Evolutionary conservation across 2,797 vertebrate species (phyloP).

Genomic region (Pipistrellus pygmaeus): DNA sequence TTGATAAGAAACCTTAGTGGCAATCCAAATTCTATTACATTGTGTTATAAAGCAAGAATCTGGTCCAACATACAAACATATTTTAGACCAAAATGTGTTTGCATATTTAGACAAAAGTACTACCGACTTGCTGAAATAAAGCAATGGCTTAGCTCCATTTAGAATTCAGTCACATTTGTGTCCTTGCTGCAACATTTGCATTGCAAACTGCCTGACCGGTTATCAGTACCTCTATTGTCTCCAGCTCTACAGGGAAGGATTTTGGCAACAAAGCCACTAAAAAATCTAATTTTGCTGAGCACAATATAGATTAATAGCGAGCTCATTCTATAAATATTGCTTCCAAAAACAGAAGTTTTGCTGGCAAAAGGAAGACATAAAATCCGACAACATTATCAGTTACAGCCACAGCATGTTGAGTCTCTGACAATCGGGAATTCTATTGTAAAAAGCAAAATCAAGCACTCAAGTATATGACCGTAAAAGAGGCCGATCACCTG

Average conservation of each 20-base stretch:
- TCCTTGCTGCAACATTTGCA: constrained; percentile 55
- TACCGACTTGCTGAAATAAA: constrained; percentile 37
- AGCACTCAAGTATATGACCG: background rate
- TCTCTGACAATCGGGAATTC: background rate
- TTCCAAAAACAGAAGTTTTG: constrained; percentile 71
- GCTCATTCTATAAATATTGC: constrained; percentile 68
- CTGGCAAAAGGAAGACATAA: constrained; percentile 60
- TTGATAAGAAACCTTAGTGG: constrained; percentile 19
- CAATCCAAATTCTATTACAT: background rate
- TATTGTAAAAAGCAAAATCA: background rate
- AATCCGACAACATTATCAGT: constrained; percentile 13
- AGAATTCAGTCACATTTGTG: constrained; percentile 63
- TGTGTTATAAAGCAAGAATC: constrained; percentile 14
- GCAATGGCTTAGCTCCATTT: constrained; percentile 38
- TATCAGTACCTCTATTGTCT: constrained; percentile 20
- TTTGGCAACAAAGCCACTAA: constrained; percentile 56
- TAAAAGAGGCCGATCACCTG: background rate
- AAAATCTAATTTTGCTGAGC: constrained; percentile 56
- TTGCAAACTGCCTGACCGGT: constrained; percentile 45
- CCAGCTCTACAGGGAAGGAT: constrained; percentile 49
- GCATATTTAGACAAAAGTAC: constrained; percentile 32
- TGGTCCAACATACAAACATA: constrained; percentile 19
- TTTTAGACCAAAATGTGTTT: constrained; percentile 36
- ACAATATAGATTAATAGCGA: constrained; percentile 68
- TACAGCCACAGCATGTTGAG: background rate